Percentiles rank a stretch among this genome's conserved stretches.
Evolutionary conservation across 2,888 invertebrate species (phyloP).

Genomic region (Xanthia icteritia): DNA sequence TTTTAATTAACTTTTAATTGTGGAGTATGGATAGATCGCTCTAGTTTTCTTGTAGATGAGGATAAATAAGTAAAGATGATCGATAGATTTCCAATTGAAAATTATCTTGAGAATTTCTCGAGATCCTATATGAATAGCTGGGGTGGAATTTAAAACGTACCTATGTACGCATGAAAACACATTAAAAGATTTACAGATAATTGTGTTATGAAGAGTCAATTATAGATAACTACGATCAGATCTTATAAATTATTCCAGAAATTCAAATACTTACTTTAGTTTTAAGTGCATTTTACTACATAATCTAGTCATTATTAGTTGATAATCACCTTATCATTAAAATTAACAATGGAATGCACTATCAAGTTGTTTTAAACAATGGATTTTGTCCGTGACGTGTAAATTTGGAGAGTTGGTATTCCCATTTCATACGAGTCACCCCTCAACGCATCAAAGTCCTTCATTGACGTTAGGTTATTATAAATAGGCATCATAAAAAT

Average conservation of each 20-base stretch:
- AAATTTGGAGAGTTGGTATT: conserved; percentile 11
- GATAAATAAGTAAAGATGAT: neutral
- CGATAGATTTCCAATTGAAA: neutral
- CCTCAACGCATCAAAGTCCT: neutral
- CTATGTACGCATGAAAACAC: no score
- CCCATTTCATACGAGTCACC: neutral
- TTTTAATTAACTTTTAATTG: conserved; percentile 26
- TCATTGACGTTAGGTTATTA: no score
- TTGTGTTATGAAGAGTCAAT: neutral
- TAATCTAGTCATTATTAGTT: neutral
- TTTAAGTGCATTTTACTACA: conserved; percentile 10
- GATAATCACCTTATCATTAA: conserved; percentile 1
- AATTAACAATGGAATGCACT: conserved; percentile 7
- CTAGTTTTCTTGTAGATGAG: neutral
- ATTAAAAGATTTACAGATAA: neutral
- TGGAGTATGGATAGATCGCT: neutral
- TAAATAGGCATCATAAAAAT: no score
- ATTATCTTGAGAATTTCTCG: neutral
- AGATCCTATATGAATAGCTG: neutral
- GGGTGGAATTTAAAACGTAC: no score
- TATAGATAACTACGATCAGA: neutral
- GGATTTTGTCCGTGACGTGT: neutral
- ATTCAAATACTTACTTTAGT: neutral
- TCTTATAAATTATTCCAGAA: neutral
- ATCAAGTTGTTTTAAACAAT: neutral